Conservation (phyloP, 1,140 invertebrate genomes). For the Drosophila lini region DNA sequence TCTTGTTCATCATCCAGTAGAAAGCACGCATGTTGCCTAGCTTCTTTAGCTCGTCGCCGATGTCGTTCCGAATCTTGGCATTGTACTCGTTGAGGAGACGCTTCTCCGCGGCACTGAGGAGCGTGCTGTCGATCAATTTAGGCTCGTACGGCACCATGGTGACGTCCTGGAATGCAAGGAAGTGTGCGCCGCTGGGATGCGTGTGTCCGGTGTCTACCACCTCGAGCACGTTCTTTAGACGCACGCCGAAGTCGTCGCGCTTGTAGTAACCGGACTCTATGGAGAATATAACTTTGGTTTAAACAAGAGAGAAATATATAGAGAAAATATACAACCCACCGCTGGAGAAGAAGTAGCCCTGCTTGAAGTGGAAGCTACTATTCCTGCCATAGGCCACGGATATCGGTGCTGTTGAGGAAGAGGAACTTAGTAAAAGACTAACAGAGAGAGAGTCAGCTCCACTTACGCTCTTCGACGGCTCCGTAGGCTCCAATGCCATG, state of each 20-base stretch:
- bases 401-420: constrained; percentile 88
- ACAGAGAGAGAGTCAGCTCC: fast-evolving
- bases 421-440: background rate
- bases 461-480: constrained; percentile 84
- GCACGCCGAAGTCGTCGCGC: constrained; percentile 93
- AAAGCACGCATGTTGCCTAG: constrained; percentile 89
- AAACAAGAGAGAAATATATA: background rate
- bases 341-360: constrained; percentile 94
- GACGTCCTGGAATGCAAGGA: constrained; percentile 91
- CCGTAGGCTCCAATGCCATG: constrained; percentile 95
- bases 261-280: constrained; percentile 93
- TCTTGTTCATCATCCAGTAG: constrained; percentile 93
- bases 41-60: constrained; percentile 89
- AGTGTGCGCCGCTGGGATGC: constrained; percentile 85
- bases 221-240: constrained; percentile 96
- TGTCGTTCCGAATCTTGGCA: constrained; percentile 87
- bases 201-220: constrained; percentile 87
- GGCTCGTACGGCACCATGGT: constrained; percentile 97
- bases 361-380: constrained; percentile 87
- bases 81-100: constrained; percentile 93
- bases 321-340: constrained; percentile 86
- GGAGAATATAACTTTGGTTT: constrained; percentile 31
- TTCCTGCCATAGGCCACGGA: constrained; percentile 87
- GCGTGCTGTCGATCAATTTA: constrained; percentile 92
- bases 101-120: constrained; percentile 91